These are phyloP conservation scores for Uloborus diversus DNA, from an alignment of 1,140 invertebrate genomes.

Conservation along the genomic window DNA sequence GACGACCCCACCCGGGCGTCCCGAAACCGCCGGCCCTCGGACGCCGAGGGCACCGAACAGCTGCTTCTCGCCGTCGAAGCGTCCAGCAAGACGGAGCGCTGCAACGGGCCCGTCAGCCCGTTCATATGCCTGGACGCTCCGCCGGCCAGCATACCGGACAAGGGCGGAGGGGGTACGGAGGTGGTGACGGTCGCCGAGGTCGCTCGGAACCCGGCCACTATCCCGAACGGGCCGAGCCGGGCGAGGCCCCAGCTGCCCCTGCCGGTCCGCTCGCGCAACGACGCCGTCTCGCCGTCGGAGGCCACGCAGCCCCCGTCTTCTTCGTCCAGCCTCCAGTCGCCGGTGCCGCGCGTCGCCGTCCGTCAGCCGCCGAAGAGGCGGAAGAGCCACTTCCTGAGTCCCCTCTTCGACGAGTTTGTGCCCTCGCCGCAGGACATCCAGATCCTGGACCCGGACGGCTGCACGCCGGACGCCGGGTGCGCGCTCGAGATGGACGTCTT, in stretches of 20 bases:
- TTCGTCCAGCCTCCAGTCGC: slow-evolving; percentile 18
- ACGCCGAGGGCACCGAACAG: slow-evolving; percentile 34
- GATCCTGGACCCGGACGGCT: slow-evolving; percentile 60
- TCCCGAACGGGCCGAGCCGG: slow-evolving; percentile 29
- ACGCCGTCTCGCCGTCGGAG: slow-evolving; percentile 20
- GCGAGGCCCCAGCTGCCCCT: slow-evolving; percentile 7
- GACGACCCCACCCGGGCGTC: slow-evolving; percentile 8
- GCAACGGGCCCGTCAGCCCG: slow-evolving; percentile 16
- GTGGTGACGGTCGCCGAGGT: slow-evolving; percentile 44
- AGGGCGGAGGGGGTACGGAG: slow-evolving; percentile 39
- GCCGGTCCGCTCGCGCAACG: slow-evolving; percentile 9
- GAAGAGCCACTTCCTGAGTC: slow-evolving; percentile 39
- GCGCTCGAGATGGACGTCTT: slow-evolving; percentile 40
- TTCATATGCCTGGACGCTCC: slow-evolving; percentile 30
- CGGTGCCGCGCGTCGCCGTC: slow-evolving; percentile 23
- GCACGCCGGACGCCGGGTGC: slow-evolving; percentile 43
- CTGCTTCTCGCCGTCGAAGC: not conserved
- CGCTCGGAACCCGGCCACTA: not conserved
- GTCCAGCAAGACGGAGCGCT: slow-evolving; percentile 1
- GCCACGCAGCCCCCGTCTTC: not conserved
- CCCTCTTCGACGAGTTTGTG: slow-evolving; percentile 54
- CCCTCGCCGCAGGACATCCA: slow-evolving; percentile 60
- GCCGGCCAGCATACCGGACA: slow-evolving; percentile 16
- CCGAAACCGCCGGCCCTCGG: slow-evolving; percentile 3
- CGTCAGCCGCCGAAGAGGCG: slow-evolving; percentile 18